phyloP scores from a whole-genome alignment of 2,888 invertebrate species.

The Aricia artaxerxes region DNA sequence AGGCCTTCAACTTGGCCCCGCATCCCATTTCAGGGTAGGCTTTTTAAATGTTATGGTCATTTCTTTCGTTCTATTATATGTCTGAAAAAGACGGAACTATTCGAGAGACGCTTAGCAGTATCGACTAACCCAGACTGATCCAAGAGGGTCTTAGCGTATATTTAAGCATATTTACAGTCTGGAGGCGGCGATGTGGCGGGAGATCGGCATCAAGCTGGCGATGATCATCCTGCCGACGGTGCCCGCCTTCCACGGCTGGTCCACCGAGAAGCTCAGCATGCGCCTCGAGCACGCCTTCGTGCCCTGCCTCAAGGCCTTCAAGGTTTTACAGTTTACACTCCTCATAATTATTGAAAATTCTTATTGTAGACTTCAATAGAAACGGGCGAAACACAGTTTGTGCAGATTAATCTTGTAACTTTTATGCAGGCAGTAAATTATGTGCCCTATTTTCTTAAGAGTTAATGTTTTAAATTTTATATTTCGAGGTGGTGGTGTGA shows the following conservation, averaged over 20 bases:
- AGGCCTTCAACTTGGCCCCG: conserved; percentile 68
- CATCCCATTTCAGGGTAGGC: conserved; percentile 69
- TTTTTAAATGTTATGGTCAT: too few relatives aligned
- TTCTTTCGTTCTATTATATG: too few relatives aligned
- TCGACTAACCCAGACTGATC: neutral
- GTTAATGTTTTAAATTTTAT: too few relatives aligned
- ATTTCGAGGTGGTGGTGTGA: conserved; percentile 26
- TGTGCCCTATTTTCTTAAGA: too few relatives aligned
- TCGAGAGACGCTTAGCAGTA: too few relatives aligned
- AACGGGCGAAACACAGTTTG: too few relatives aligned
- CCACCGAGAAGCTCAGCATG: conserved; percentile 76
- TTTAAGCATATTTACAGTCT: conserved; percentile 53
- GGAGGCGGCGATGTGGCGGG: conserved; percentile 82
- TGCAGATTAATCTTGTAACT: too few relatives aligned
- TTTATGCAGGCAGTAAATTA: too few relatives aligned
- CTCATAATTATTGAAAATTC: neutral
- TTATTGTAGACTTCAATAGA: too few relatives aligned
- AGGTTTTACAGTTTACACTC: conserved; percentile 47
- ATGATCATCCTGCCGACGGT: conserved; percentile 76
- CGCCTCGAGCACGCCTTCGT: conserved; percentile 79
- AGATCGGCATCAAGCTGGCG: conserved; percentile 80
- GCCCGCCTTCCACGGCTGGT: conserved; percentile 77
- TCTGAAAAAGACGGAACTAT: too few relatives aligned
- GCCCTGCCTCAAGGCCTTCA: conserved; percentile 73
- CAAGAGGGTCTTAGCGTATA: neutral